phyloP scores from a whole-genome alignment of 2,888 invertebrate species.

The Athalia circularis region DNA sequence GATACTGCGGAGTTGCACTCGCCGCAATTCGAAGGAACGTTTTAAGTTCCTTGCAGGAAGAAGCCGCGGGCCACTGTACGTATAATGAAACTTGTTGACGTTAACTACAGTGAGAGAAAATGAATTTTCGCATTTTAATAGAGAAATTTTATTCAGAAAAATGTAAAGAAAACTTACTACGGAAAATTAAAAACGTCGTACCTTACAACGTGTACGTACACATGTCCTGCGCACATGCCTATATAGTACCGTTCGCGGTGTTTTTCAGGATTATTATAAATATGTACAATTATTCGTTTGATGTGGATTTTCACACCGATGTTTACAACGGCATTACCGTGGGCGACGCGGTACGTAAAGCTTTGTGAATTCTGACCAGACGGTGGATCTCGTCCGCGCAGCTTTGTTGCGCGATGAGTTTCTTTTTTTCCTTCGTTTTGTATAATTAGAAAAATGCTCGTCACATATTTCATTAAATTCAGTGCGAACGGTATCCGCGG shows the following conservation, averaged over 20 bases:
- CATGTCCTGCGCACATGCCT: too few relatives aligned
- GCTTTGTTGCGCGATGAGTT: background rate
- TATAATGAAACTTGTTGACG: conserved; percentile 37
- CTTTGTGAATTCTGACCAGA: background rate
- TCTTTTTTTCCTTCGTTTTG: background rate
- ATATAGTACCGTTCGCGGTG: too few relatives aligned
- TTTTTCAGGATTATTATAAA: too few relatives aligned
- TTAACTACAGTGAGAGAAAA: conserved; percentile 54
- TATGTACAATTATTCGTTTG: too few relatives aligned
- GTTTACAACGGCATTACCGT: conserved; percentile 12
- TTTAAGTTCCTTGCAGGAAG: background rate
- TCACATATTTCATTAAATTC: too few relatives aligned
- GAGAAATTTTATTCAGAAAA: conserved; percentile 37
- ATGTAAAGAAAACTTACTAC: background rate
- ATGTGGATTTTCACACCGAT: background rate
- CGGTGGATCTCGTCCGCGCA: background rate
- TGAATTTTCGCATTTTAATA: conserved; percentile 53
- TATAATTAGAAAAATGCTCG: too few relatives aligned
- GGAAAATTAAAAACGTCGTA: background rate
- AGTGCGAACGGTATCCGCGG: too few relatives aligned
- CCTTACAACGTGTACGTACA: too few relatives aligned
- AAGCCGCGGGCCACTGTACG: background rate
- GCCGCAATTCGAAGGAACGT: conserved; percentile 15
- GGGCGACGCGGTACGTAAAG: background rate
- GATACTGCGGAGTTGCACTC: background rate